Conservation (phyloP, 2,113 vertebrate species). For the Paradoxurus hermaphroditus region DNA sequence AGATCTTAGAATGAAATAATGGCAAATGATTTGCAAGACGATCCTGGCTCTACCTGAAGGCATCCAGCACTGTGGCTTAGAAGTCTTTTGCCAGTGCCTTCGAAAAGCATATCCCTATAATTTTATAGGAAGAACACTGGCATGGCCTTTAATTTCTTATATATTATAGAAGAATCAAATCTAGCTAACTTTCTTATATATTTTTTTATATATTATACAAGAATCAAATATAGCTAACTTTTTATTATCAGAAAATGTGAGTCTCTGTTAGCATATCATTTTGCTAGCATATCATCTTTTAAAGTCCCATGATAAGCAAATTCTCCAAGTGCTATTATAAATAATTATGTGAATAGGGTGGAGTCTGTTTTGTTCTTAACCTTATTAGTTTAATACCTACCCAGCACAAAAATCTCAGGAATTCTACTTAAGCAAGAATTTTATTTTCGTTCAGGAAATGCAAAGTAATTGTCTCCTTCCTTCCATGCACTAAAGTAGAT, state of each 20-base stretch:
- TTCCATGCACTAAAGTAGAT: background rate
- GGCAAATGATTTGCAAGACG: background rate
- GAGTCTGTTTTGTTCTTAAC: background rate
- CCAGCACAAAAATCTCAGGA: background rate
- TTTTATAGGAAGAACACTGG: background rate
- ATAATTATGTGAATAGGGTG: background rate
- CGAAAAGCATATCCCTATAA: background rate
- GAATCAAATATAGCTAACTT: background rate
- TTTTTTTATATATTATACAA: background rate
- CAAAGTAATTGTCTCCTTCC: background rate
- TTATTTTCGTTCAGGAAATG: background rate
- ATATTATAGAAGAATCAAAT: background rate
- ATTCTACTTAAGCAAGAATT: background rate
- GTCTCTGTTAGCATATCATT: background rate
- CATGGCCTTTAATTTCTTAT: background rate
- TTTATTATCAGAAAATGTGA: background rate
- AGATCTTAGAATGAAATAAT: background rate
- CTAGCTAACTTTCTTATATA: too few species aligned
- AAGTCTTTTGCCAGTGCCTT: background rate
- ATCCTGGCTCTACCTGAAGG: background rate
- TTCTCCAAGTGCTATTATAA: background rate
- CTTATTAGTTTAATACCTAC: background rate
- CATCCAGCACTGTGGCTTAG: background rate
- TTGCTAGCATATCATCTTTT: too few species aligned
- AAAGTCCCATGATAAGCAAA: background rate